Conservation (phyloP, 2,888 invertebrate genomes). For the Monochamus alternatus region DNA sequence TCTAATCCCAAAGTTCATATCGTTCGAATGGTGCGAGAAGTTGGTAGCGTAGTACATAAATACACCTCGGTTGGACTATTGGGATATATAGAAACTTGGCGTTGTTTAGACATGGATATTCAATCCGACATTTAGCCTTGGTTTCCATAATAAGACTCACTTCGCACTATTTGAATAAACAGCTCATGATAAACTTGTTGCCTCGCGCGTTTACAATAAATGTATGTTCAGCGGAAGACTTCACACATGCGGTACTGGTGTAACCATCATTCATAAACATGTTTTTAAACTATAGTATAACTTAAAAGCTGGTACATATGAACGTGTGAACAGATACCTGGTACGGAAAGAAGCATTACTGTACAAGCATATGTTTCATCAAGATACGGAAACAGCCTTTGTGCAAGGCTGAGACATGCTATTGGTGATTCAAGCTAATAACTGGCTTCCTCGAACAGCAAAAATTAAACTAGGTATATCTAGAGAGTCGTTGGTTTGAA, state of each 20-base stretch:
- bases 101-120: constrained; percentile 65
- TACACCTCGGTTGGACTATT: constrained; percentile 41
- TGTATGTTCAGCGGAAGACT: background rate
- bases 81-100: constrained; percentile 32
- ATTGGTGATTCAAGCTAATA: no score
- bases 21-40: constrained; percentile 14
- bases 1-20: constrained; percentile 30
- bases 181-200: constrained; percentile 64
- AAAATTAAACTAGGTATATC: no score
- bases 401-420: no score
- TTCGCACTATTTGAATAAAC: constrained; percentile 57
- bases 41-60: constrained; percentile 34
- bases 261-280: no score
- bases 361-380: no score
- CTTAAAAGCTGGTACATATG: no score
- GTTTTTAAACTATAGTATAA: no score
- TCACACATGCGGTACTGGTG: background rate
- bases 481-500: no score
- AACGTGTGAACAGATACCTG: no score
- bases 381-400: no score
- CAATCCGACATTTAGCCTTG: constrained; percentile 62
- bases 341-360: no score
- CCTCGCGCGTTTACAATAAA: constrained; percentile 46
- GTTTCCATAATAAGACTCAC: constrained; percentile 60
- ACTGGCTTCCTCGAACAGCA: no score